phyloP scores from a whole-genome alignment of 2,113 vertebrate genomes.

The Lophochroa leadbeateri region DNA sequence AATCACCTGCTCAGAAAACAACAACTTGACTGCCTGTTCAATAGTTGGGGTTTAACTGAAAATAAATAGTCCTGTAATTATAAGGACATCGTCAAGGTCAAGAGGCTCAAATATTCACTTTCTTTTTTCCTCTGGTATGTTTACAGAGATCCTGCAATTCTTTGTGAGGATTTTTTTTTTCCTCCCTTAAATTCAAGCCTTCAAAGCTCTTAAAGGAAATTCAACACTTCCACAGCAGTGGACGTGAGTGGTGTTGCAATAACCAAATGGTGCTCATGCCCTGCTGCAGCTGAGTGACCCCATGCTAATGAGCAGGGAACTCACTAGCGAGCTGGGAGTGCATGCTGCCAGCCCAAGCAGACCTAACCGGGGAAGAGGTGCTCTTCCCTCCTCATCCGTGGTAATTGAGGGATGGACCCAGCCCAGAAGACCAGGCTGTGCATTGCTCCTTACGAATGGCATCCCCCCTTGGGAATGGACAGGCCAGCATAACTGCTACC shows the following conservation, averaged over 20 bases:
- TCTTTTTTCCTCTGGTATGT: conserved; percentile 19
- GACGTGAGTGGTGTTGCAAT: conserved; percentile 51
- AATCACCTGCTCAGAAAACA: conserved; percentile 57
- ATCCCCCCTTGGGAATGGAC: background rate
- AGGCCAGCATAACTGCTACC: fast-evolving
- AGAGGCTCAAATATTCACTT: conserved; percentile 11
- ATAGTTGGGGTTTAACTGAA: conserved; percentile 55
- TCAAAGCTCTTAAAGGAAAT: conserved; percentile 43
- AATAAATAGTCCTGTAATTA: conserved; percentile 68
- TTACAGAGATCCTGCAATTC: conserved; percentile 38
- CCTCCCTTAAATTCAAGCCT: conserved; percentile 13
- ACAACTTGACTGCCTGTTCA: conserved; percentile 42
- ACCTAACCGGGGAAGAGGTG: fast-evolving
- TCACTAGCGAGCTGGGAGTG: fast-evolving
- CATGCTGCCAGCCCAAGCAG: background rate
- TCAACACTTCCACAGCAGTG: conserved; percentile 1
- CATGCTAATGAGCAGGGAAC: conserved; percentile 12
- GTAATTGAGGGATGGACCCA: background rate
- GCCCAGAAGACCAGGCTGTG: background rate
- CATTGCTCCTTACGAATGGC: background rate
- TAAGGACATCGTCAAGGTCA: conserved; percentile 55
- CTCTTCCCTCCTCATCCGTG: background rate
- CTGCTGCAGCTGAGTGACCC: background rate
- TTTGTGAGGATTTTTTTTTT: background rate
- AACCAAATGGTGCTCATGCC: background rate